Base-by-base conservation (phyloP, 2,888 invertebrate genomes). In the Lepidochitona cinerea region DNA sequence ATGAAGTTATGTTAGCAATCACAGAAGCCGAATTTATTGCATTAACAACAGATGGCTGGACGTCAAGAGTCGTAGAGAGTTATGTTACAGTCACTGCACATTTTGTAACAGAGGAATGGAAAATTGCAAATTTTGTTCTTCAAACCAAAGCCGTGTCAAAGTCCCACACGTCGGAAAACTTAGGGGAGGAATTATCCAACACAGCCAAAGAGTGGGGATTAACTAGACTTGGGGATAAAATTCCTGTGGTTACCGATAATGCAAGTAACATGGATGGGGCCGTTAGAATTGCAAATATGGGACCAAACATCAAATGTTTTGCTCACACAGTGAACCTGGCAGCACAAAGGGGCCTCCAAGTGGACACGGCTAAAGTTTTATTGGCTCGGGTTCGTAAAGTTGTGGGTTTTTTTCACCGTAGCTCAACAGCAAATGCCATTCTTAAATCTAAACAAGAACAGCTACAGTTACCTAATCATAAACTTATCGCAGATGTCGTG, bases 241-340 rank as follows among this genome's bases (percentile, higher is more conserved):
- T 64, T 52, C 53, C 70, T 14, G 33, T 75, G 2, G 68, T 68
- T 23, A 69, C 75, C 26, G 75, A 78, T 64, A 75, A 75, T 75
- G 77, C 78, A 35, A 37, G 66, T 9, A 75, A 78, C 70, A 73
- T 78, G 32, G 75, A 54, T 1, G 64, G 65, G 26, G 75, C 72
- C 23, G 70, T 49, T n/a, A 35, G 71, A 36, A 65, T 59, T 18
- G 71, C 70, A 36, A 72, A 18, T 0, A 37, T 78, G 49, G 36
- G 26, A 2, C 75, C 75, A 18, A 74, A 78, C 33, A 72, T 78
- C 3, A 23, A 70, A 14, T 76, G 75, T 37, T 76, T 73, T 36
- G 78, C 74, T 0, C 74, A 78, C 35, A 72, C 71, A 12, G 32
- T 74, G 23, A 75, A 77, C 35, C 37, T 76, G 32, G 79, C 73